Base-by-base conservation (phyloP, 2,888 invertebrate genomes). In the Abrostola tripartita region DNA sequence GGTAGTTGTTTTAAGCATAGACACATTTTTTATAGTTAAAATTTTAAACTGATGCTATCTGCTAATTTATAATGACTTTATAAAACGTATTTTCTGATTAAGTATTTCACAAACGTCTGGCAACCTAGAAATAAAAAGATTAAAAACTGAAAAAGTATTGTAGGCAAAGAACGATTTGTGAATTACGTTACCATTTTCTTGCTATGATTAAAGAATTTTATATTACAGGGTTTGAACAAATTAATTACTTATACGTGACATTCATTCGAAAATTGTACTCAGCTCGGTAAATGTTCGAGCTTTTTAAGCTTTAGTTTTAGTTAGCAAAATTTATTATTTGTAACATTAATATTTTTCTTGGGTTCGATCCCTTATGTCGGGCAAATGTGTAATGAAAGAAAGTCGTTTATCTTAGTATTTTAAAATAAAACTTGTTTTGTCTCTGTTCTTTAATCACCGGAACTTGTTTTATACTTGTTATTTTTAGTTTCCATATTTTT, bases 371-470 rank as follows among this genome's bases (percentile, higher is more conserved):
- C 61, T 52, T 70, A 38, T 61, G 71, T 68, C 53, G 70, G 71
- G 67, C 61, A 75, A 61, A 75, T 75, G 72, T 72, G 72, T 72
- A 76, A 76, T 72, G 9, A n/a, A 2, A 58, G 44, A 9, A 8
- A 8, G 44, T 47, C 7, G 5, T 44, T 12, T 47, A 24, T 47
- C 9, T 24, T 62, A 12, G 37, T 24, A 24, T 71, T 55, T 40
- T 37, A 61, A 42, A 7, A 37, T 40, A 41, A 5, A 51, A 24
- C 12, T 10, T 1, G 2, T 40, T 24, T 44, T 47, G 8, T 8
- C 44, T 38, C 0, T 51, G 42, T 5, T 44, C 37, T 44, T 6
- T 37, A 40, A 44, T 37, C 5, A 35, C 40, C 24, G 24, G 24
- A 24, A 24, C 24, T 24, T n/a, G n/a, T n/a, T n/a, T n/a, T n/a